A percentile compares a stretch with the other conserved stretches of the same genome.
Evolutionary conservation across 2,888 invertebrate species (phyloP).

Genomic region (Lycophotia porphyrea): DNA sequence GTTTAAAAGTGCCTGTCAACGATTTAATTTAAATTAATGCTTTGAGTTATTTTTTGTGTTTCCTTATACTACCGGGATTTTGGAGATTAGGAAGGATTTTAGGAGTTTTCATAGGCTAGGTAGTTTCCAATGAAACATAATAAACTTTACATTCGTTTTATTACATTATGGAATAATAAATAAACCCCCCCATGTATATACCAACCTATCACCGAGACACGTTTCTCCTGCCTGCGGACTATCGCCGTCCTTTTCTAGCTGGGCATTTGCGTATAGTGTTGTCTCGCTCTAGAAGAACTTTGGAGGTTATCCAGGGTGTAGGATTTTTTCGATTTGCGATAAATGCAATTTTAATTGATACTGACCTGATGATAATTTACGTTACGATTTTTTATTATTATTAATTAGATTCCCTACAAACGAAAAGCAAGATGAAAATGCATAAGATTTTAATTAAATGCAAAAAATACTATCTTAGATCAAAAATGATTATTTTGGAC

Average conservation of each 20-base stretch:
- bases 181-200: conserved; percentile 84
- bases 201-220: conserved; percentile 86
- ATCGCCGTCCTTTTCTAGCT: conserved; percentile 79
- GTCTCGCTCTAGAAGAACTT: conserved; percentile 51
- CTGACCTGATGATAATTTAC: conserved; percentile 14
- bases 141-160: conserved; percentile 87
- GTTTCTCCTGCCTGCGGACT: conserved; percentile 79
- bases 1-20: neutral
- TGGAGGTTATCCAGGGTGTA: conserved; percentile 19
- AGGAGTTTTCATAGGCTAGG: conserved; percentile 42
- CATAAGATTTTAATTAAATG: conserved; percentile 35
- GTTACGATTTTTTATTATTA: conserved; percentile 12
- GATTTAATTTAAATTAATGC: neutral
- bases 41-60: neutral
- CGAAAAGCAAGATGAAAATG: conserved; percentile 38
- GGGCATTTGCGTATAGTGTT: conserved; percentile 62
- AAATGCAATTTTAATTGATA: conserved; percentile 24
- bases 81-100: conserved; percentile 22
- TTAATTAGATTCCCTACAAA: conserved; percentile 12
- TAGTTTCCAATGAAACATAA: conserved; percentile 78
- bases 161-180: conserved; percentile 89
- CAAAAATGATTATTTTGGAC: conserved; percentile 4
- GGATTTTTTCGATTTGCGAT: neutral
- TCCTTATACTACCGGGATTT: neutral
- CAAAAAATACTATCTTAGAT: conserved; percentile 19